Evolutionary conservation across 2,797 vertebrate species (phyloP), one percentile per base, ranked within the genome.

Genomic region (Sebastes nivosus): DNA sequence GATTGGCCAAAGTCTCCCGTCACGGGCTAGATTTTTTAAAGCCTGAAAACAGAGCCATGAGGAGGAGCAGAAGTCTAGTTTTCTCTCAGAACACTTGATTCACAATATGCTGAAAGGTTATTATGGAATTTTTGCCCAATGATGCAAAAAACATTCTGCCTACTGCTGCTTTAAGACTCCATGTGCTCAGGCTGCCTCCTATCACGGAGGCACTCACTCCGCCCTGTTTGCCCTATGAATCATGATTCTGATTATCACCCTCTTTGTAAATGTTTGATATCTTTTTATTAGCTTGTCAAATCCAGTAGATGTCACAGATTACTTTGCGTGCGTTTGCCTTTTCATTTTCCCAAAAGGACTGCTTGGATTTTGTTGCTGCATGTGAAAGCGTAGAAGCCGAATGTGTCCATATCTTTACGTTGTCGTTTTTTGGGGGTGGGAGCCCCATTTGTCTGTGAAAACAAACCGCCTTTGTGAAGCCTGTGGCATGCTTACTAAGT

Each of bases 381-480:
- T 68, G 27, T 57, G 32, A 57, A 55, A 6, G 46, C 4, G 4
- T 13, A 3, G 7, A 72, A 27, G 61, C 30, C 4, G 24, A 36
- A 29, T 34, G 46, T 58, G 1, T 20, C 4, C 1, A 1, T 27
- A 11, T 42, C 11, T 54, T 34, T 27, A 52, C 65, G 27, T n/a
- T 24, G 29, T 64, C 0, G 6, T 69, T 71, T 69, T 70, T 78
- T 61, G 12, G 7, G 42, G 66, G 6, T 50, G 30, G 58, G 65
- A 46, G 46, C 42, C 52, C 46, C n/a, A 22, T 78, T 80, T 80
- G 46, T 79, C 16, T 57, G 10, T 72, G 72, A 79, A 87, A 83
- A 89, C 87, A 90, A 88, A 61, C 71, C 42, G 52, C 46, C 81
- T 66, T 83, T 88, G 77, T 88, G 61, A 46, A 38, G 66, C 73